Evolutionary conservation across 2,113 vertebrate species (phyloP).

Genomic region (Rhea americana): DNA sequence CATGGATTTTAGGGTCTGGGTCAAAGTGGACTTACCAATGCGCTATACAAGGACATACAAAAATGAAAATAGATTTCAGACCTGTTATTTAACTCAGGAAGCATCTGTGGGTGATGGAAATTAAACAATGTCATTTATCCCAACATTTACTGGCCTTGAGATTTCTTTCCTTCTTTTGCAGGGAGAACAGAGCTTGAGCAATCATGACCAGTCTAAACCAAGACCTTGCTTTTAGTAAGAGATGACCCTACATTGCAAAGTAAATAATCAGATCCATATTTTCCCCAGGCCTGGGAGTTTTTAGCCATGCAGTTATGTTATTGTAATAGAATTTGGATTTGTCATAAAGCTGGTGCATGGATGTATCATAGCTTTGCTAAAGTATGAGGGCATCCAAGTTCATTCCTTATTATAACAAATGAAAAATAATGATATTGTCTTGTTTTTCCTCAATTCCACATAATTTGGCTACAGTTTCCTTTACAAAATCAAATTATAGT

Average conservation of each 20-base stretch:
- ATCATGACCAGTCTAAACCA: neutral
- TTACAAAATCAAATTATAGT: slow-evolving; percentile 11
- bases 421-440: neutral
- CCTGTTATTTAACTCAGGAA: slow-evolving; percentile 34
- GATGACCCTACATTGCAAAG: neutral
- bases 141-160: neutral
- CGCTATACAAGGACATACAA: neutral
- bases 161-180: neutral
- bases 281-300: neutral
- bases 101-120: neutral
- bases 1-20: neutral
- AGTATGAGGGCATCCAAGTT: neutral
- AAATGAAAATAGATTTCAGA: slow-evolving; percentile 30
- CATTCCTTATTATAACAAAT: neutral
- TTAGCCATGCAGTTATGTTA: neutral
- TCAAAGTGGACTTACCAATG: slow-evolving; percentile 3
- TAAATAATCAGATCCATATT: neutral
- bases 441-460: neutral
- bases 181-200: neutral
- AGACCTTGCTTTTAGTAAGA: neutral
- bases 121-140: neutral
- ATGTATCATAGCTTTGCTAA: neutral
- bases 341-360: neutral
- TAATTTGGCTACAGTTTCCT: neutral
- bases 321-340: neutral